Base-by-base conservation (phyloP, 1,140 invertebrate species). In the Zaprionus camerounensis region DNA sequence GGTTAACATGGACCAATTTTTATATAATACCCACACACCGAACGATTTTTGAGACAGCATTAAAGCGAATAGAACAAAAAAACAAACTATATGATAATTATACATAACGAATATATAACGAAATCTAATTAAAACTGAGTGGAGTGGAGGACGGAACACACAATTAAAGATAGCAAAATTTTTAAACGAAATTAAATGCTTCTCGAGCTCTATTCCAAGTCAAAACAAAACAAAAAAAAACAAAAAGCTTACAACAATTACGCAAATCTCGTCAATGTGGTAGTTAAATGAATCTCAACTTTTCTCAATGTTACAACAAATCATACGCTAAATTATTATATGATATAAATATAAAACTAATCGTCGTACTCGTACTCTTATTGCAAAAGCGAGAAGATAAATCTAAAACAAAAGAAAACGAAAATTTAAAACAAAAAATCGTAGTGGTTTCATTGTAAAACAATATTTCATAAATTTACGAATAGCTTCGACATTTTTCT, bases 391-490 rank as follows among this genome's bases (percentile, higher is more conserved):
- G 66, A 58, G 38, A 55, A 74, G 69, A 56, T 66, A 22, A 38
- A 67, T 44, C 20, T 46, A 59, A 73, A 63, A 70, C 12, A 72
- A 62, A 75, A 71, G 65, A 71, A 67, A 57, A 73, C 20, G 78
- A 76, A 58, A 58, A 67, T 74, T 56, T n/a, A 71, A 71, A 80
- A 76, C 62, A 67, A 88, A 82, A 91, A 82, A 78, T 85, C 77
- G 88, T 91, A 91, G 88, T 91, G 88, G 88, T 91, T 91, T 91
- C 88, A 91, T 84, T 91, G 88, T 88, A 87, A 88, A 91, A 88
- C 76, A 91, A 91, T 88, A 88, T 91, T 75, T 76, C 74, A 84
- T 81, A 84, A 81, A 75, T 78, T 82, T 79, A 80, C 64, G 61
- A 73, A 70, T 70, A 70, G 72, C 76, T 79, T 76, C 72, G 46